Conservation (phyloP, 2,888 invertebrate genomes). For the Lasius fuliginosus region DNA sequence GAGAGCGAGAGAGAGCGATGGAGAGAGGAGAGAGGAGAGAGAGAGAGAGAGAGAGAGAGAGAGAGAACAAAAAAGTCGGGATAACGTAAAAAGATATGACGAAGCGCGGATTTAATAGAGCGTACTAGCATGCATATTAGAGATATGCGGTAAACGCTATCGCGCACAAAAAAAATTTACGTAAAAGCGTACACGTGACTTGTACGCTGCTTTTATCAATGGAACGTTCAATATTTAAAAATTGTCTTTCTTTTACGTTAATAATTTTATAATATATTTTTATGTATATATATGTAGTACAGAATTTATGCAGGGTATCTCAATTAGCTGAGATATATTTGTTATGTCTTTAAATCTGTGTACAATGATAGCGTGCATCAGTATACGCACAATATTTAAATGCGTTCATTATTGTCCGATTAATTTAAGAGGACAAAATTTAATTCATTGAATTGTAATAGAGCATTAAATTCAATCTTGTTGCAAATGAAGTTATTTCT, state of each 20-base stretch:
- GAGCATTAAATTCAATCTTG: neutral
- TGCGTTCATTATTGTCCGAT: neutral
- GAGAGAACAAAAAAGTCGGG: slow-evolving; percentile 22
- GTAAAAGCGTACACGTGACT: no score
- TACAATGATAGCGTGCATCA: neutral
- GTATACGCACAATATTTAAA: neutral
- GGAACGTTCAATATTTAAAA: neutral
- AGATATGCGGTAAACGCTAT: no score
- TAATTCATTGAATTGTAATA: neutral
- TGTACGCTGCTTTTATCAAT: neutral
- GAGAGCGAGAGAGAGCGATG: no score
- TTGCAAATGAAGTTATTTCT: neutral
- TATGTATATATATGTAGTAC: neutral
- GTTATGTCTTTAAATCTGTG: neutral
- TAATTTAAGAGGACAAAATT: neutral
- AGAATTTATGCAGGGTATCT: neutral
- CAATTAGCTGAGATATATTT: neutral
- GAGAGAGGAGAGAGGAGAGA: no score
- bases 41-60: slow-evolving; percentile 15
- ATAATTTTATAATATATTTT: neutral
- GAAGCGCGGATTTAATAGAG: neutral
- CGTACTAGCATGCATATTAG: no score
- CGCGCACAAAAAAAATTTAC: no score
- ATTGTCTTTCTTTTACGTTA: neutral
- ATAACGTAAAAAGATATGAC: slow-evolving; percentile 15